Base-by-base conservation (phyloP, 2,888 invertebrate genomes). In the Idaea biselata region DNA sequence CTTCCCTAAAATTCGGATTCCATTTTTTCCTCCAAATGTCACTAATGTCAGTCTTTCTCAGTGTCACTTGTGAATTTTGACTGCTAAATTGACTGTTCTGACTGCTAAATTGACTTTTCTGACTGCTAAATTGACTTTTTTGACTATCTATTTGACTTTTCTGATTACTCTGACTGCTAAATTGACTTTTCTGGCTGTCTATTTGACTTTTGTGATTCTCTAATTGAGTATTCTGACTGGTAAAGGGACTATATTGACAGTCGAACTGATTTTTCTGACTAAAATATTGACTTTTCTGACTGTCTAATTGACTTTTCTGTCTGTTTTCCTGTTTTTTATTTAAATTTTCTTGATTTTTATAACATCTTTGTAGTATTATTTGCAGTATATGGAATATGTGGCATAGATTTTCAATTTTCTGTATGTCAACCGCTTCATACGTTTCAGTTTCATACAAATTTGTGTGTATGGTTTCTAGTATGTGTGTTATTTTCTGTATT, bases 1-100 rank as follows among this genome's bases (percentile, higher is more conserved):
- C 75, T 31, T 73, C 71, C 64, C 75, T 80, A 6, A 68, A 73
- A 31, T 74, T 75, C 0, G 83, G 75, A 74, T 86, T 82, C 90
- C 91, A 91, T 71, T 87, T 90, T 60, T 73, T 86, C 55, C 83
- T 75, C 91, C 91, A 91, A 14, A 91, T 77, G 31, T 89, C 89
- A 0, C 82, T 73, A 16, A 91, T 74, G 0, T 82, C 78, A 67
- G 82, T 88, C 6, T 75, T 86, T 67, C 80, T 89, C 0, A 86
- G 63, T 0, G 71, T 18, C 18, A 79, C 77, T 60, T 85, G 85
- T 0, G 83, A 82, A 0, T 57, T 62, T 60, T 80, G 80, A 0
- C 68, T 64, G 0, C 64, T 78, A 0, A 44, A 44, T 44, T 44
- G 44, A 44, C 44, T 44, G 8, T 17, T 44, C 63, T 81, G 78